Base-by-base conservation (phyloP, 2,113 vertebrate genomes). In the Ophthalmolycus amberensis region DNA sequence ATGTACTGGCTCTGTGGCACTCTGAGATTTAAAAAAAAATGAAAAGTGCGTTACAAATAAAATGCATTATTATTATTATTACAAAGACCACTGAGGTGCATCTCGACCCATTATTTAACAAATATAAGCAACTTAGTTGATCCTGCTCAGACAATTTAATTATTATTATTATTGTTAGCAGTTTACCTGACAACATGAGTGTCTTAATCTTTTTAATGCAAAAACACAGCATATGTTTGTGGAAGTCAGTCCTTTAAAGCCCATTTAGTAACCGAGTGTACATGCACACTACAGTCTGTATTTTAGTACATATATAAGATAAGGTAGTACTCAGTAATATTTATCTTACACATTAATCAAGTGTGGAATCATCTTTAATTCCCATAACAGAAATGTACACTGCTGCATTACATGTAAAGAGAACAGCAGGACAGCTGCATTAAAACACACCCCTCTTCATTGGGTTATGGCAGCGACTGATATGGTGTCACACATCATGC, bases 381-480 rank as follows among this genome's bases (percentile, higher is more conserved):
- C 27, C 5, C 3, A 34, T 9, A 2, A 20, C 25, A 69, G 18
- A 54, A 16, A 46, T 50, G 1, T 32, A 25, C 52, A 9, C 25
- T 64, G 71, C 42, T 58, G 18, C 18, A 69, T 14, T 25, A 27
- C 50, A 63, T 0, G 40, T 34, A 58, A 2, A 64, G 48, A 2
- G 6, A 59, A 29, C 56, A 77, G 58, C 56, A 46, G 32, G 38
- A 22, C 29, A 68, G 56, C 78, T 70, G 62, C 69, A 69, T 40
- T 58, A 20, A 67, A 46, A 77, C 20, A 84, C 46, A 68, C 1
- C 32, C 32, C 44, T 63, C 37, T 59, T 44, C 29, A 48, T 12
- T 58, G 46, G 37, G 44, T 81, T 68, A 70, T 25, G 64, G 29
- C 37, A 40, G 34, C 77, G 1, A 32, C 62, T 80, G 56, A 64